A percentile compares a stretch with the other conserved stretches of the same genome.
These are phyloP conservation scores for Meloidogyne chitwoodi DNA, from an alignment of 1,140 invertebrate species.

Conservation along the genomic window DNA sequence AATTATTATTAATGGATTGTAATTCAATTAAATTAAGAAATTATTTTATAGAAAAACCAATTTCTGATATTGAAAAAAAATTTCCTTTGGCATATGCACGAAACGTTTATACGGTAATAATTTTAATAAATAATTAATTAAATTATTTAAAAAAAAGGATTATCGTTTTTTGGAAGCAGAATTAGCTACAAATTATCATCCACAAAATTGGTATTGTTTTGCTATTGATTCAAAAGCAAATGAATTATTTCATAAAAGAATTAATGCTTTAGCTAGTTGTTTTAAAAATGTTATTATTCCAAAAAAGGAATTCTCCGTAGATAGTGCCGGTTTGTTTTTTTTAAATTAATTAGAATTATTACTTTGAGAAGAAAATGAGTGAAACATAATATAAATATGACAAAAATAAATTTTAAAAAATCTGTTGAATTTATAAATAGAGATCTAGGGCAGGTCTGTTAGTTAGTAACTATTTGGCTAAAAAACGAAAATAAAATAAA, in stretches of 20 bases:
- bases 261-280: constrained; percentile 23
- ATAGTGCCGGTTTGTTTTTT: constrained; percentile 13
- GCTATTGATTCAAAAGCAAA: neutral
- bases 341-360: too few species aligned
- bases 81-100: constrained; percentile 37
- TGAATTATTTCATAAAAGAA: constrained; percentile 23
- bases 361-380: too few species aligned
- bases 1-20: neutral
- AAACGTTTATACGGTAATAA: constrained; percentile 31
- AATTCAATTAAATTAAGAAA: neutral
- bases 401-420: too few species aligned
- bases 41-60: neutral
- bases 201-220: constrained; percentile 1
- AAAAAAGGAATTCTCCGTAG: constrained; percentile 14
- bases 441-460: too few species aligned
- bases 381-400: too few species aligned
- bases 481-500: too few species aligned
- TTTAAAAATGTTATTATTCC: constrained; percentile 31
- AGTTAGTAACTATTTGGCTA: too few species aligned
- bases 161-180: constrained; percentile 4
- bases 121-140: neutral
- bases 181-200: neutral
- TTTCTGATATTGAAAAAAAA: constrained; percentile 23
- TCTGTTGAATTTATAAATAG: too few species aligned
- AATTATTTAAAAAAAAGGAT: neutral